These are phyloP conservation scores for Tachysurus fulvidraco DNA, from an alignment of 2,113 vertebrate species.

Conservation along the genomic window DNA sequence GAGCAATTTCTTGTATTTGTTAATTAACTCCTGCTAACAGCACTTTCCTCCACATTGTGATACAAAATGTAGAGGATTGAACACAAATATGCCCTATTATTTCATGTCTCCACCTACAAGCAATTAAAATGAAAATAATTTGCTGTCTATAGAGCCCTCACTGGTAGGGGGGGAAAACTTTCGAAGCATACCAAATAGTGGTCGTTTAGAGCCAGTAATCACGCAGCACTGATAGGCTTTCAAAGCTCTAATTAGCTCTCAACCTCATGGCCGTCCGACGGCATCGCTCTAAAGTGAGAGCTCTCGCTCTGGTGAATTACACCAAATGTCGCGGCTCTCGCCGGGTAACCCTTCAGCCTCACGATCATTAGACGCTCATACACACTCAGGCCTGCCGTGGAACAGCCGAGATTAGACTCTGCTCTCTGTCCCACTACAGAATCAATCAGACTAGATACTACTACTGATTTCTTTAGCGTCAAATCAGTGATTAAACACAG, in stretches of 20 bases:
- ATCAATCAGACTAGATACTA: not conserved
- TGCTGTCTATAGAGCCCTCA: constrained; percentile 43
- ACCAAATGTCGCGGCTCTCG: constrained; percentile 49
- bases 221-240: constrained; percentile 58
- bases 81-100: constrained; percentile 52
- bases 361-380: constrained; percentile 35
- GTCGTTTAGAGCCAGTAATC: constrained; percentile 54
- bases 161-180: constrained; percentile 40
- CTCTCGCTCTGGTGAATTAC: constrained; percentile 50
- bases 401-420: constrained; percentile 16
- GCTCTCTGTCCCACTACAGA: constrained; percentile 18
- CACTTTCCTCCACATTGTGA: constrained; percentile 54
- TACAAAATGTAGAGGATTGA: constrained; percentile 56
- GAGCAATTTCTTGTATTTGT: constrained; percentile 71
- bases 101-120: constrained; percentile 53
- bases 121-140: constrained; percentile 57
- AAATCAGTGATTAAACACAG: constrained; percentile 39
- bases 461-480: constrained; percentile 1
- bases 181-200: constrained; percentile 51
- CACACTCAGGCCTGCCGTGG: not conserved
- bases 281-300: constrained; percentile 47
- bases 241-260: constrained; percentile 61
- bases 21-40: constrained; percentile 71
- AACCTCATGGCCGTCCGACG: constrained; percentile 55
- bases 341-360: constrained; percentile 37